phyloP scores from a whole-genome alignment of 2,113 vertebrate genomes.

The Ariopsis seemanni region DNA sequence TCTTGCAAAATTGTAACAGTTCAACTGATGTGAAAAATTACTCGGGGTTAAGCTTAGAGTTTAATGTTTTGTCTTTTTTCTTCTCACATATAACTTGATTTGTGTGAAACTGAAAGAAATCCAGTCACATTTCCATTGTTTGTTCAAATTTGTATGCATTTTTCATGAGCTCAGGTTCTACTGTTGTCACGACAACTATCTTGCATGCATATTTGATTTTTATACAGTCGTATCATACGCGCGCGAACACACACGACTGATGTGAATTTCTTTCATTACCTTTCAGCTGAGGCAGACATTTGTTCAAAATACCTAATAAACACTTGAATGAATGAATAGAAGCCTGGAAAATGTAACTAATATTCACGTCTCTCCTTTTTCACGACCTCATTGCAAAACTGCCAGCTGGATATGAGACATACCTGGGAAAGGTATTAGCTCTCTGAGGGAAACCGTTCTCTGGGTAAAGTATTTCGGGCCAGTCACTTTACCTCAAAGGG shows the following conservation, averaged over 20 bases:
- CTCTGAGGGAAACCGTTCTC: constrained; percentile 19
- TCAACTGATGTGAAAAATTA: background rate
- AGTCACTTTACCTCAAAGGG: constrained; percentile 11
- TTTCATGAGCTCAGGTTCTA: constrained; percentile 8
- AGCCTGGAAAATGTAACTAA: background rate
- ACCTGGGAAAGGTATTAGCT: constrained; percentile 34
- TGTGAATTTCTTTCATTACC: background rate
- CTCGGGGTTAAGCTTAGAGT: background rate
- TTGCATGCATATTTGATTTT: background rate
- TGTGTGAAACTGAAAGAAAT: background rate
- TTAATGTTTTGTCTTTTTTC: background rate
- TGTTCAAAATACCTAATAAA: constrained; percentile 8
- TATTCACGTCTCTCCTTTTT: constrained; percentile 19
- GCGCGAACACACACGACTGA: background rate
- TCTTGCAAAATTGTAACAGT: background rate
- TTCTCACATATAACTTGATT: background rate
- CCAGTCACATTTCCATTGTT: background rate
- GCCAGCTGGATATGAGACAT: constrained; percentile 35
- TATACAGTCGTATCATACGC: background rate
- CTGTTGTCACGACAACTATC: constrained; percentile 11
- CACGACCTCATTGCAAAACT: constrained; percentile 7
- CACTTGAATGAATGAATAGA: background rate
- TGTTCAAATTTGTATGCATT: constrained; percentile 10
- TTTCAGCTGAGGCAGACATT: constrained; percentile 5
- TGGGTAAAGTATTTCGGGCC: constrained; percentile 41